These are phyloP conservation scores for Temnopleurus reevesii DNA, from an alignment of 53 echinoderm and acorn worm species.

Conservation along the genomic window DNA sequence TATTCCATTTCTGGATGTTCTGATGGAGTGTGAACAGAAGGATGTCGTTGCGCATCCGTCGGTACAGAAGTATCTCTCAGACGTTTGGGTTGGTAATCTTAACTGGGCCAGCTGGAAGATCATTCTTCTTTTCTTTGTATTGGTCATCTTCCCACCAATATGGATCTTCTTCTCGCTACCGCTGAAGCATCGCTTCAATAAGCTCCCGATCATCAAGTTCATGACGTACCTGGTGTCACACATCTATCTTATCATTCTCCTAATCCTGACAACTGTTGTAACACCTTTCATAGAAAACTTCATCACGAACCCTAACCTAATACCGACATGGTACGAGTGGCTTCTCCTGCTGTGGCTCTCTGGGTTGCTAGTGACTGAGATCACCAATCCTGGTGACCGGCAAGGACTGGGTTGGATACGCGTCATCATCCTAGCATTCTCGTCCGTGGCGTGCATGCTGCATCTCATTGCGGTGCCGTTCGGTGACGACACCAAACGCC, in stretches of 20 bases:
- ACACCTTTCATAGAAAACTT: constrained; percentile 85
- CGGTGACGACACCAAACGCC: constrained; percentile 21
- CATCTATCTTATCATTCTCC: constrained; percentile 81
- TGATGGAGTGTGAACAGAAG: constrained; percentile 97
- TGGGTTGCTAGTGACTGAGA: constrained; percentile 83
- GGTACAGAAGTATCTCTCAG: constrained; percentile 92
- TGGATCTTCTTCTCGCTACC: constrained; percentile 91
- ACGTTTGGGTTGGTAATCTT: constrained; percentile 92
- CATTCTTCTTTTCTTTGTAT: constrained; percentile 79
- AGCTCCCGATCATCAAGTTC: constrained; percentile 97
- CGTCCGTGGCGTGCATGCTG: constrained; percentile 79
- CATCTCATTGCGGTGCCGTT: constrained; percentile 77
- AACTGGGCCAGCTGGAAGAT: constrained; percentile 96
- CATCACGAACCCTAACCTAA: constrained; percentile 63
- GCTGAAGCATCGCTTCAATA: constrained; percentile 83
- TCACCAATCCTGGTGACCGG: constrained; percentile 90
- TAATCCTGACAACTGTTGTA: constrained; percentile 82
- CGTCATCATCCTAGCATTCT: constrained; percentile 81
- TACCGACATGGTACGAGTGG: constrained; percentile 96
- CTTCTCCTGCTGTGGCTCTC: constrained; percentile 88
- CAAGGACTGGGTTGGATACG: constrained; percentile 94
- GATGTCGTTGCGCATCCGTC: constrained; percentile 97
- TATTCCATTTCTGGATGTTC: constrained; percentile 80
- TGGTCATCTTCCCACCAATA: constrained; percentile 83
- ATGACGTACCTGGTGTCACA: constrained; percentile 95